Base-by-base conservation (phyloP, 2,797 vertebrate genomes). In the Eurystomus glaucurus region DNA sequence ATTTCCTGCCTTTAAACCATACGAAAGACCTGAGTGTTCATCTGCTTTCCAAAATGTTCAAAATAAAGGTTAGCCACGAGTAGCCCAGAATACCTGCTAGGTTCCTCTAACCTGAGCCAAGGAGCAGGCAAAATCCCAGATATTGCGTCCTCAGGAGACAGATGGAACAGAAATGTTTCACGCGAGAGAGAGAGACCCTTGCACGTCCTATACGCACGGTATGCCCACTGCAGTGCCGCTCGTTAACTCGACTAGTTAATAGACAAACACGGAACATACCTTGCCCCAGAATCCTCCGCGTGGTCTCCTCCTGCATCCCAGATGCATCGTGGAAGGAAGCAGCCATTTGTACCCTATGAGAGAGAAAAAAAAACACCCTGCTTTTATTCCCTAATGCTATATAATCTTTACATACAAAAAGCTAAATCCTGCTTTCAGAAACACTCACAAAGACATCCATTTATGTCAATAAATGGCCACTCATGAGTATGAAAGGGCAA, bases 301-400 rank as follows among this genome's bases (percentile, higher is more conserved):
- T 4, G 0, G n/a, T 51, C 35, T 72, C 14, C 81, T 76, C 14
- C 88, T 64, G 60, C 31, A 54, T 23, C 16, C n/a, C 43, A 70
- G 29, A 10, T n/a, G 14, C 0, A 1, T 12, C 2, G 39, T 2
- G 3, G 16, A 62, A 29, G 51, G 46, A 75, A 79, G 21, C 12
- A 57, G 37, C 9, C 26, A 18, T 14, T 9, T 12, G 19, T 0
- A 1, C 4, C 2, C 11, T 29, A 4, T 0, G 0, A 70, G 33
- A 65, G 28, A 54, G 6, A 8, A 7, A 11, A 22, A 22, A 46
- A 80, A 41, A 21, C 4, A 5, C 6, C 0, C 21, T 37, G 17
- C 11, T n/a, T 76, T 50, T 26, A 58, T 22, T 79, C 13, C 37
- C 20, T 72, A 79, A 48, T 31, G 12, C 45, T 35, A 6, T 7